Base-by-base conservation (phyloP, 2,113 vertebrate genomes). In the Podarcis raffonei region DNA sequence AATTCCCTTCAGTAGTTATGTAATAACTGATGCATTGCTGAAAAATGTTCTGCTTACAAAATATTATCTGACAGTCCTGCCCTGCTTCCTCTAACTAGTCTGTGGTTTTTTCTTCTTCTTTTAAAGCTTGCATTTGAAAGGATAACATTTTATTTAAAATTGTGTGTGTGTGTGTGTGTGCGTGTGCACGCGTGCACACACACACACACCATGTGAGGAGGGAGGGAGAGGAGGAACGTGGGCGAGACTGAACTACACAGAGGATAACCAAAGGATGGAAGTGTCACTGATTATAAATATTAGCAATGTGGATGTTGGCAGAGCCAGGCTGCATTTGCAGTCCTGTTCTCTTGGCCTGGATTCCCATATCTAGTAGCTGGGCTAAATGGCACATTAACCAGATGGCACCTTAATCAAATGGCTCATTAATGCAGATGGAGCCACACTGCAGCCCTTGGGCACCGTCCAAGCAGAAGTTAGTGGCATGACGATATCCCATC, bases 341-440 rank as follows among this genome's bases (percentile, higher is more conserved):
- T 37, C 13, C 20, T 72, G 5, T 80, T 80, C 65, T 42, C 35
- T 72, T 79, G 65, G 82, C 66, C 7, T 69, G 82, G 59, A 30
- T 48, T 76, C 62, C 87, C 23, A 5, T 65, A 82, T 69, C 71
- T 77, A 68, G 72, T 68, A 66, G 71, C 39, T 77, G 32, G 81
- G 30, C 59, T 83, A 88, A 88, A 83, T 76, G 62, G 72, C 72
- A 69, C 57, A 83, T 83, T 83, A 83, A 68, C 87, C 87, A 88
- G 87, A 83, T 83, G 87, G 87, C 69, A 77, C 72, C 53, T 85
- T 69, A 72, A 81, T 53, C 78, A 37, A 74, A 85, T 77, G 39
- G 69, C 30, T 68, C 11, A 90, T 72, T 69, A 77, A 88, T 53
- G 59, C 59, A 86, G 30, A 37, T 32, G 66, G 77, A 75, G 62